Evolutionary conservation across 2,888 invertebrate genomes (phyloP), one percentile per base, ranked within the genome.

Genomic region (Poecilobothrus nobilitatus): DNA sequence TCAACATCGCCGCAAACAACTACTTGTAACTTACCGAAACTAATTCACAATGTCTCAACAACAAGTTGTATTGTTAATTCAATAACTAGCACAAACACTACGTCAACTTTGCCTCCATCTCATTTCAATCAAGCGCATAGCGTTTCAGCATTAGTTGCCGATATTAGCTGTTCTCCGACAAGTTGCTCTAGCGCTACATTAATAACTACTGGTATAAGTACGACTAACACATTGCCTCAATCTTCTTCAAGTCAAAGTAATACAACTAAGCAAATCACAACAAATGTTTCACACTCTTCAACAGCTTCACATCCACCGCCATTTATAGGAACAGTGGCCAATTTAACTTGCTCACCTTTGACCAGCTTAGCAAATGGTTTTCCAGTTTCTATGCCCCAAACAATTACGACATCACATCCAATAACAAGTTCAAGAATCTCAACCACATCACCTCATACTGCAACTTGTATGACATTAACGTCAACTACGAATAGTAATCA

Each of bases 401-500:
- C 76, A 68, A 77, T 75, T 66, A 74, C 76, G 53, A 75, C 77
- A 69, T 75, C 76, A 67, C 77, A 77, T 74, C 74, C 76, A 27
- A 74, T 75, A 63, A 73, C 73, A 63, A 74, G 74, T 67, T 74
- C 74, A 41, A 67, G 75, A 65, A 73, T 75, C 37, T 74, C 74
- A 62, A 72, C 74, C 66, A 70, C 73, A 66, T 74, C 73, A 67
- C 74, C 71, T 71, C 84, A 33, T 82, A 84, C 71, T 83, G 4
- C 83, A 63, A 83, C 83, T 37, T 83, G 83, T 62, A 83, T 83
- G 7, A 82, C 82, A 1, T 82, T 71, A 67, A 21, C 71, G 68
- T 68, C 70, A 69, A 34, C 70, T 34, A 37, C 71, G 67, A 34
- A 68, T 65, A 34, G 20, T 7, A 37, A 65, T 61, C 66, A 65